phyloP scores from a whole-genome alignment of 1,140 invertebrate genomes.

The Sipha flava region DNA sequence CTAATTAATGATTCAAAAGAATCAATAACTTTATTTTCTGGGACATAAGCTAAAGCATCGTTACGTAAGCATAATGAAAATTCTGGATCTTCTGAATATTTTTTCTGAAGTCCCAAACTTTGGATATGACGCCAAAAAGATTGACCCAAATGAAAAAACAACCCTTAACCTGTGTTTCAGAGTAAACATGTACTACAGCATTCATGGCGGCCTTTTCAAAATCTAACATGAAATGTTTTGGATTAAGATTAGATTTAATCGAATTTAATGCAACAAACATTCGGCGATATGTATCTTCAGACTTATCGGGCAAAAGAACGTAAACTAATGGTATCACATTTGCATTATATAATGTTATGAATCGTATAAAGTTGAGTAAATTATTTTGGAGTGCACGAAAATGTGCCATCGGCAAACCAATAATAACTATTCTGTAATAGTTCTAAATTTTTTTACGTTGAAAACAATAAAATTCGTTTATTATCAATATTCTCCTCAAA shows the following conservation, averaged over 20 bases:
- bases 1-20: neutral
- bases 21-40: neutral
- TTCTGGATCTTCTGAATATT: neutral
- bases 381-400: neutral
- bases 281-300: neutral
- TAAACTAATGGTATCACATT: neutral
- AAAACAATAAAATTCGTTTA: neutral
- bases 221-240: no score
- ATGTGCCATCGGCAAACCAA: neutral
- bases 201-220: no score
- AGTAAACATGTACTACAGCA: no score
- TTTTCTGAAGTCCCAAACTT: neutral
- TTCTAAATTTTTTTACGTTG: neutral
- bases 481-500: neutral
- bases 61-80: neutral
- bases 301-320: neutral
- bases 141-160: no score
- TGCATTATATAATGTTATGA: neutral
- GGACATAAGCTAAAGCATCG: neutral
- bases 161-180: no score
- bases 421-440: neutral
- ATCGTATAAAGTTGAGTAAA: neutral
- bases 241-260: no score
- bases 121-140: no score
- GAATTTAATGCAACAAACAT: neutral